A percentile compares a stretch with the other conserved stretches of the same genome.
phyloP scores from a whole-genome alignment of 2,113 vertebrate genomes.

The Misgurnus mizolepis region DNA sequence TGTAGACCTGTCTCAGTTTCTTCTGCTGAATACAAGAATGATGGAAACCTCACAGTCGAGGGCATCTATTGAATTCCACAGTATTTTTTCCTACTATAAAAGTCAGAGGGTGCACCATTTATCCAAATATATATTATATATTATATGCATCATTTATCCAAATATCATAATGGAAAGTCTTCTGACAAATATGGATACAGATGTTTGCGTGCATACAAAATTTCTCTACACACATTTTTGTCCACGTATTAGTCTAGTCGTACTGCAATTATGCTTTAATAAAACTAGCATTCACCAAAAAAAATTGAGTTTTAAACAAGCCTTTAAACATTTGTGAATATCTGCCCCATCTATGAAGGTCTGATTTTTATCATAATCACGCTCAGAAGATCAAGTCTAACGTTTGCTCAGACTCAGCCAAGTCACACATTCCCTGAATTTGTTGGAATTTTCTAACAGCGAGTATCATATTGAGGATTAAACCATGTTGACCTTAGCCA shows the following conservation, averaged over 20 bases:
- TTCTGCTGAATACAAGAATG: no score
- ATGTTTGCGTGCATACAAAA: conserved; percentile 1
- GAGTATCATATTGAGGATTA: conserved; percentile 36
- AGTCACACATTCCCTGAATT: conserved; percentile 48
- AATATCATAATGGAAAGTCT: not conserved
- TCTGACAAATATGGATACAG: conserved; percentile 1
- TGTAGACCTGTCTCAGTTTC: no score
- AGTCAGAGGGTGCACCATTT: not conserved
- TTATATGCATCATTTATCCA: not conserved
- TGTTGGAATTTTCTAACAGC: conserved; percentile 12
- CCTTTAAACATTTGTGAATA: conserved; percentile 34
- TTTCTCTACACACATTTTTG: conserved; percentile 41
- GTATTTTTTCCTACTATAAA: no score
- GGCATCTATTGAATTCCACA: no score
- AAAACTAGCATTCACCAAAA: not conserved
- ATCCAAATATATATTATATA: not conserved
- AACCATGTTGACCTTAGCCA: conserved; percentile 10
- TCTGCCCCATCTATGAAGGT: conserved; percentile 24
- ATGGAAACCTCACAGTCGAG: no score
- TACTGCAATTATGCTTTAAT: conserved; percentile 22
- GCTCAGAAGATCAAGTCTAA: conserved; percentile 19
- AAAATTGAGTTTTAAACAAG: not conserved
- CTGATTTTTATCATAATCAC: conserved; percentile 50
- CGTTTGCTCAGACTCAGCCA: conserved; percentile 32
- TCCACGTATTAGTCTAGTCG: conserved; percentile 3